Percentiles rank a stretch among this genome's conserved stretches.
Conservation (phyloP, 2,888 invertebrate species). For the Caradrina clavipalpis region DNA sequence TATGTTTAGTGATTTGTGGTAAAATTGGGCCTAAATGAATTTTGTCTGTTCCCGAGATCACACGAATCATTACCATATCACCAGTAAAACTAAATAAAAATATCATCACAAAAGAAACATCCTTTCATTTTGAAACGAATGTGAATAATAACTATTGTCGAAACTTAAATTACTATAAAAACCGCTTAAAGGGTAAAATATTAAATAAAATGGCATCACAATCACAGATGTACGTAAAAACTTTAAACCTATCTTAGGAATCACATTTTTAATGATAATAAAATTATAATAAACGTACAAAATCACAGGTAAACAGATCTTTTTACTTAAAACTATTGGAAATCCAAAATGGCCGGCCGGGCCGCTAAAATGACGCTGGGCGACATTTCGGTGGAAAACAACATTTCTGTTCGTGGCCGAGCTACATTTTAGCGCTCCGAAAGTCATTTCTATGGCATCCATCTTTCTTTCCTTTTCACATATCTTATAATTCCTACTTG, state of each 20-base stretch:
- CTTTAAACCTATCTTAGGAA: slow-evolving; percentile 80
- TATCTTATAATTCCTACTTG: slow-evolving; percentile 65
- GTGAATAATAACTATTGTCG: slow-evolving; percentile 69
- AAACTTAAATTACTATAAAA: slow-evolving; percentile 77
- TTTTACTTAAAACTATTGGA: slow-evolving; percentile 82
- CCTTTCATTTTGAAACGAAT: slow-evolving; percentile 38
- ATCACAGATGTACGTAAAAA: slow-evolving; percentile 86
- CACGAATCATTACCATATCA: slow-evolving; percentile 56
- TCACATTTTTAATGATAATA: slow-evolving; percentile 80
- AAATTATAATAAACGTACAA: slow-evolving; percentile 79
- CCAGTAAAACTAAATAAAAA: slow-evolving; percentile 67
- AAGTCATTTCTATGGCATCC: slow-evolving; percentile 40
- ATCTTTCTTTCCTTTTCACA: background rate
- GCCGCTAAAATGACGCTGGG: slow-evolving; percentile 47
- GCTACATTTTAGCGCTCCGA: slow-evolving; percentile 61
- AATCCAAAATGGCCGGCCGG: slow-evolving; percentile 68
- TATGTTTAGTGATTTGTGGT: too few relatives aligned
- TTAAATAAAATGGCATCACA: slow-evolving; percentile 82
- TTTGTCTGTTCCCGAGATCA: too few relatives aligned
- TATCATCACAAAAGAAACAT: slow-evolving; percentile 68
- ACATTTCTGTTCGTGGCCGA: slow-evolving; percentile 24
- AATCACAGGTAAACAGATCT: slow-evolving; percentile 87
- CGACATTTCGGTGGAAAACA: slow-evolving; percentile 56
- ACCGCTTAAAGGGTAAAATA: slow-evolving; percentile 79
- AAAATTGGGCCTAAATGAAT: too few relatives aligned